phyloP scores from a whole-genome alignment of 2,113 vertebrate genomes.

The Apistogramma diplotaenia region DNA sequence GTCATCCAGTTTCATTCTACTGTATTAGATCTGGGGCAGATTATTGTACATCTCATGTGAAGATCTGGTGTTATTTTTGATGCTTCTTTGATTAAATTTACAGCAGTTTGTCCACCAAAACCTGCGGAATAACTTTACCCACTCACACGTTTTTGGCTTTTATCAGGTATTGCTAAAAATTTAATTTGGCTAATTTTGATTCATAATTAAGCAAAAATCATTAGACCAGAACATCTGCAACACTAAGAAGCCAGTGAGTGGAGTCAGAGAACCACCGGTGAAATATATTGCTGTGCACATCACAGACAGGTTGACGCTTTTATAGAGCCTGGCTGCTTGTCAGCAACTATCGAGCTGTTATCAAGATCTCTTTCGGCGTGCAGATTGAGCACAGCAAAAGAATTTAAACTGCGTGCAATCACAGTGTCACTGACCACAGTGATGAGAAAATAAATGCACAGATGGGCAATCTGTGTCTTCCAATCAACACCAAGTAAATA shows the following conservation, averaged over 20 bases:
- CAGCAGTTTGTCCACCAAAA: too few relatives aligned
- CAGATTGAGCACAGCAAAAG: neutral
- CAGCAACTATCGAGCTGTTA: slow-evolving; percentile 8
- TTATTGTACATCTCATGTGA: neutral
- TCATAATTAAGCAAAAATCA: neutral
- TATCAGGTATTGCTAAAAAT: too few relatives aligned
- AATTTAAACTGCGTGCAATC: slow-evolving; percentile 4
- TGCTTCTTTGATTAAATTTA: too few relatives aligned
- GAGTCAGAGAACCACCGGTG: neutral
- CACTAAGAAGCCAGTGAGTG: neutral
- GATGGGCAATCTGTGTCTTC: slow-evolving; percentile 10
- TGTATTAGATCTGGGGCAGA: neutral
- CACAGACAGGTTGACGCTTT: neutral
- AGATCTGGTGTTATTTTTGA: neutral
- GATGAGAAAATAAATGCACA: slow-evolving; percentile 29
- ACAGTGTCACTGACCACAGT: slow-evolving; percentile 18
- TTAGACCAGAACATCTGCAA: neutral
- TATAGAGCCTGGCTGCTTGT: slow-evolving; percentile 1
- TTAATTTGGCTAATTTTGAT: too few relatives aligned
- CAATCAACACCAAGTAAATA: neutral
- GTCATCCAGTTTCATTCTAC: neutral
- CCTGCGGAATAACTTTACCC: too few relatives aligned
- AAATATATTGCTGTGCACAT: neutral
- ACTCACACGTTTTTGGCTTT: too few relatives aligned
- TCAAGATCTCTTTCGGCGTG: neutral